Conservation (phyloP, 2,113 vertebrate genomes). For the zebrafish (Danio rerio) region GRCz12tu NC_133190.1:35477001-35477500, state of each 20-base stretch:
- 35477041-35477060: background rate
- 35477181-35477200: slow-evolving; percentile 23
- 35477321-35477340: slow-evolving; percentile 24
- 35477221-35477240: background rate
- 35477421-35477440: background rate
- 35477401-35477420: background rate
- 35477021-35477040: background rate
- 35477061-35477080: slow-evolving; percentile 20
- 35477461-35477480: background rate
- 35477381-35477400: slow-evolving; percentile 35
- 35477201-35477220: slow-evolving; percentile 34
- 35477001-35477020: background rate
- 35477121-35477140: background rate
- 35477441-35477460: background rate
- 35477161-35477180: background rate
- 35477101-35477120: slow-evolving; percentile 32
- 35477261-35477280: slow-evolving; percentile 2
- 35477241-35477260: background rate
- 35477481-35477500: background rate
- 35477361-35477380: background rate
- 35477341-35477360: slow-evolving; percentile 5
- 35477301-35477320: slow-evolving; percentile 24
- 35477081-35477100: background rate
- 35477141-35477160: slow-evolving; percentile 1
- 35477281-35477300: background rate